phyloP scores from a whole-genome alignment of 2,888 invertebrate species.

The Branchellion lobata region DNA sequence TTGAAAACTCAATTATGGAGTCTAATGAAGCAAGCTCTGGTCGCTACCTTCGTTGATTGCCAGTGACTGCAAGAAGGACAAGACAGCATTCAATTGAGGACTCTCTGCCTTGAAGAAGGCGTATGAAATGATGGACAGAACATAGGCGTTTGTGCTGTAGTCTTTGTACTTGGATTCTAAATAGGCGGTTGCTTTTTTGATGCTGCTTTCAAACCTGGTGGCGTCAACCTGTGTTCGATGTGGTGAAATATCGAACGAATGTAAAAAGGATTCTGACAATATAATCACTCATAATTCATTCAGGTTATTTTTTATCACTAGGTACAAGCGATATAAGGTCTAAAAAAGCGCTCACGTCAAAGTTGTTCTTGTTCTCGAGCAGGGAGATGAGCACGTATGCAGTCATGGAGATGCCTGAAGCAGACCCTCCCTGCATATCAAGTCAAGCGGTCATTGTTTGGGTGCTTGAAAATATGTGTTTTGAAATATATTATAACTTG shows the following conservation, averaged over 20 bases:
- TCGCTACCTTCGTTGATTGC: constrained; percentile 54
- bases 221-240: background rate
- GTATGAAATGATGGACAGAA: constrained; percentile 57
- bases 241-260: background rate
- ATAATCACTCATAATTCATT: background rate
- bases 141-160: constrained; percentile 54
- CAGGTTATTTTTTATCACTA: too few relatives aligned
- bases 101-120: constrained; percentile 57
- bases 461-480: too few relatives aligned
- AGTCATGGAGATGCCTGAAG: constrained; percentile 74
- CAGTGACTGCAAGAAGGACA: constrained; percentile 53
- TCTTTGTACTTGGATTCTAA: constrained; percentile 6
- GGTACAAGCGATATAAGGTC: too few relatives aligned
- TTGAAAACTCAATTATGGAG: background rate
- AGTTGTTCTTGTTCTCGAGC: constrained; percentile 65
- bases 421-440: constrained; percentile 67
- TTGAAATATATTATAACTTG: too few relatives aligned
- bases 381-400: constrained; percentile 79
- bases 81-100: constrained; percentile 51
- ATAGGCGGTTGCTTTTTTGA: constrained; percentile 20
- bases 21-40: background rate
- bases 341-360: constrained; percentile 36
- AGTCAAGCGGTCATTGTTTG: background rate
- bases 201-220: background rate
- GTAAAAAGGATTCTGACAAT: background rate